These are phyloP conservation scores for Dysdera silvatica DNA, from an alignment of 1,140 invertebrate genomes.

Conservation along the genomic window DNA sequence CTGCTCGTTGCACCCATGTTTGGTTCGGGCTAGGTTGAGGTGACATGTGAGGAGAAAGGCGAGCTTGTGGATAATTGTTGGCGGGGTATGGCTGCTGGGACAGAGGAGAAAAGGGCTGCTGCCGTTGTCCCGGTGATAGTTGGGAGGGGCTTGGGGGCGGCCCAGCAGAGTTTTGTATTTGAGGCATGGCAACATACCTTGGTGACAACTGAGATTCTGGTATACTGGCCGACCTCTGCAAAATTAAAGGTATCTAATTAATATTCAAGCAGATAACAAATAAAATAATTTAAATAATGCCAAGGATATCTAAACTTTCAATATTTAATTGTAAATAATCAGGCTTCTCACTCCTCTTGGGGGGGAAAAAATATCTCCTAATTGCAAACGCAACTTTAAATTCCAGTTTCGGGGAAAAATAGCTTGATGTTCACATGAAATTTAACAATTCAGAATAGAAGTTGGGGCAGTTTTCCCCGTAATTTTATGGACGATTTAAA, in stretches of 20 bases:
- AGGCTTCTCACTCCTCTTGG: no score
- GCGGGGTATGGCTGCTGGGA: slow-evolving; percentile 12
- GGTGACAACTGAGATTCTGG: slow-evolving; percentile 64
- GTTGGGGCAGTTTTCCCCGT: no score
- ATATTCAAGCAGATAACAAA: neutral
- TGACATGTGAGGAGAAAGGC: slow-evolving; percentile 13
- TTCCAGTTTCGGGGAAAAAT: no score
- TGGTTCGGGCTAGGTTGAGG: slow-evolving; percentile 8
- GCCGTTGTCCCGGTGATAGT: slow-evolving; percentile 37
- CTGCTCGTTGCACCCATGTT: slow-evolving; percentile 7
- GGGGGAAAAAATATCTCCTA: no score
- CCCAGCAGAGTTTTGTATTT: slow-evolving; percentile 22
- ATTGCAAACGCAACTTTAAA: no score
- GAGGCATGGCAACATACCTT: slow-evolving; percentile 46
- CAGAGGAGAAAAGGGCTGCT: slow-evolving; percentile 31
- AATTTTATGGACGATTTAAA: no score
- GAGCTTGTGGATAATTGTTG: slow-evolving; percentile 9
- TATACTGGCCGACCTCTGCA: slow-evolving; percentile 57
- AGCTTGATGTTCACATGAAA: no score
- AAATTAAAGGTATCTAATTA: slow-evolving; percentile 12
- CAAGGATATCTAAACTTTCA: no score
- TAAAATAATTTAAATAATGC: no score
- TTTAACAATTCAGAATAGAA: no score
- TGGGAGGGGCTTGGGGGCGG: slow-evolving; percentile 23
- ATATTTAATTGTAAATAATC: no score